A percentile compares a stretch with the other conserved stretches of the same genome.
phyloP scores from a whole-genome alignment of 2,888 invertebrate species.

The Sicus ferrugineus region DNA sequence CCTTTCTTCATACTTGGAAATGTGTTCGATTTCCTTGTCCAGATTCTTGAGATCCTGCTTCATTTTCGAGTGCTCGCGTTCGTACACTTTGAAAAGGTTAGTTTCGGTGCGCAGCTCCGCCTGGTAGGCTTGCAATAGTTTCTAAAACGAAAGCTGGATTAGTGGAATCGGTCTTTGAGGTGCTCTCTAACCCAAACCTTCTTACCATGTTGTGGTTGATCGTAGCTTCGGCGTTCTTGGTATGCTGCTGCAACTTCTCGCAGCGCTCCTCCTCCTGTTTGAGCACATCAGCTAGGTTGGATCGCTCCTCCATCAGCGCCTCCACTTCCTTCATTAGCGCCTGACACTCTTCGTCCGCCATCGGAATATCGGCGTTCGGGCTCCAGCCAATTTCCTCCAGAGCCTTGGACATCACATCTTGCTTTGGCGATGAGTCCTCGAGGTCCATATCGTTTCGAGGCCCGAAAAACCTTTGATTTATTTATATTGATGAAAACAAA shows the following conservation, averaged over 20 bases:
- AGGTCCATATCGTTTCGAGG: conserved; percentile 33
- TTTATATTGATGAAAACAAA: neutral
- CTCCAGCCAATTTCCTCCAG: conserved; percentile 58
- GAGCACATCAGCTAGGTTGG: conserved; percentile 64
- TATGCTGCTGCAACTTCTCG: conserved; percentile 65
- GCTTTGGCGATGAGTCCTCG: conserved; percentile 33
- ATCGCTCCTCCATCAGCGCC: conserved; percentile 65
- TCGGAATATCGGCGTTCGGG: conserved; percentile 78
- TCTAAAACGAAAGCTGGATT: conserved; percentile 54
- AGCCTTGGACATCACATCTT: conserved; percentile 52
- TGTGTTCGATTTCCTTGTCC: conserved; percentile 51
- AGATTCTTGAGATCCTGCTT: conserved; percentile 53
- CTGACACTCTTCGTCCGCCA: conserved; percentile 78
- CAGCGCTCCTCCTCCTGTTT: conserved; percentile 65
- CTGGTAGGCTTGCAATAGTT: conserved; percentile 73
- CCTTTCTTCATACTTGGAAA: conserved; percentile 49
- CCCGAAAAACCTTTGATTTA: too few species aligned
- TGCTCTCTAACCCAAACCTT: too few species aligned
- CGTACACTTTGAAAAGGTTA: conserved; percentile 63
- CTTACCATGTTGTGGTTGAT: conserved; percentile 68
- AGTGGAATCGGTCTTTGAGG: neutral
- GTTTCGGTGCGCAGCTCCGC: conserved; percentile 75
- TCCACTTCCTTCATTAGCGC: conserved; percentile 64
- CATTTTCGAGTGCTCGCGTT: conserved; percentile 62
- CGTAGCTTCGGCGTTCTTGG: conserved; percentile 67